These are phyloP conservation scores for Petrocephalus sullivani DNA, from an alignment of 2,797 vertebrate genomes.

Conservation along the genomic window DNA sequence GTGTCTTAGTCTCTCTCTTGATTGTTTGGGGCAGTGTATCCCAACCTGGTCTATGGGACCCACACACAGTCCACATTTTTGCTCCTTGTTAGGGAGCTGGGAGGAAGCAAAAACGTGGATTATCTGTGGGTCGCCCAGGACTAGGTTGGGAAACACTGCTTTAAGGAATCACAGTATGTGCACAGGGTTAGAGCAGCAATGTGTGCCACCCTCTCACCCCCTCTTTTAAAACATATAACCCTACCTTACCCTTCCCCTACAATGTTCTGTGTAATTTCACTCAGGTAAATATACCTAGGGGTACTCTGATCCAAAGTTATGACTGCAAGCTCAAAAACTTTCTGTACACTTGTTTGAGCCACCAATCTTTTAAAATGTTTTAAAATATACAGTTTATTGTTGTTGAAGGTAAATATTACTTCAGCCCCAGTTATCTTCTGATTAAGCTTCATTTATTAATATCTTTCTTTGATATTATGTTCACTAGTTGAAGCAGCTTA, in stretches of 20 bases:
- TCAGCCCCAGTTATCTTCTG: background rate
- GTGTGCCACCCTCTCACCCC: background rate
- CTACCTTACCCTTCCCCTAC: background rate
- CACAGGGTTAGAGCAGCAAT: background rate
- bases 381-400: background rate
- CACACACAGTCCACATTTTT: background rate
- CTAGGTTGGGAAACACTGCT: background rate
- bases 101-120: background rate
- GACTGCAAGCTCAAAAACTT: background rate
- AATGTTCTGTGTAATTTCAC: background rate
- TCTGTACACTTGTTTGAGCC: background rate
- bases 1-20: background rate
- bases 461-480: background rate
- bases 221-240: background rate
- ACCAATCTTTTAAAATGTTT: background rate
- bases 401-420: background rate
- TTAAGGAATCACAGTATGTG: background rate
- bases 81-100: background rate
- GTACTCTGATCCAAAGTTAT: background rate
- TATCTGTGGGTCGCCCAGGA: background rate
- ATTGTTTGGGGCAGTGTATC: background rate
- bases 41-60: background rate
- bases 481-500: background rate
- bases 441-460: background rate
- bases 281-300: background rate